phyloP scores from a whole-genome alignment of 2,888 invertebrate species.

The Tinea pellionella region DNA sequence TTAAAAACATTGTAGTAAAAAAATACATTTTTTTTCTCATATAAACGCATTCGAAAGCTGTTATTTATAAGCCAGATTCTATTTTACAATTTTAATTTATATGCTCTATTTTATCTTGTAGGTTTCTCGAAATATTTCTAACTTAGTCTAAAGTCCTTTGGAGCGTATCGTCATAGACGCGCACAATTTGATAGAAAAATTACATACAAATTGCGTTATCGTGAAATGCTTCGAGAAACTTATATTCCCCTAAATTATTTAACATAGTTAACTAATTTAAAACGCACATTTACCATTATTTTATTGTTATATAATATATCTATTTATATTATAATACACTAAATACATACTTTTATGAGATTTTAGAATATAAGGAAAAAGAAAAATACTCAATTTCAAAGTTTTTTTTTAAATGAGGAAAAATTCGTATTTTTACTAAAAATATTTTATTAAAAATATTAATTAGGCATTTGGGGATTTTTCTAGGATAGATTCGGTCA shows the following conservation, averaged over 20 bases:
- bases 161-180: no score
- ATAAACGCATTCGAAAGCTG: conserved; percentile 6
- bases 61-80: not conserved
- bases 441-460: not conserved
- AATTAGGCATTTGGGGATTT: conserved; percentile 5
- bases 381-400: not conserved
- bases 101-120: no score
- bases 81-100: not conserved
- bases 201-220: no score
- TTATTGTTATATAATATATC: not conserved
- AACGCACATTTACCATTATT: not conserved
- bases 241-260: not conserved
- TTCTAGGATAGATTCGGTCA: not conserved
- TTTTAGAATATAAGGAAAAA: not conserved
- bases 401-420: no score
- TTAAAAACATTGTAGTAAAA: conserved; percentile 7
- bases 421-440: no score
- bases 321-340: not conserved
- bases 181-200: no score
- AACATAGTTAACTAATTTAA: not conserved
- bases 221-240: not conserved
- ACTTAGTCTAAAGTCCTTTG: no score
- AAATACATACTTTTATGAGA: not conserved
- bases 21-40: not conserved
- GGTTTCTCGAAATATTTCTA: no score